Evolutionary conservation across 2,888 invertebrate species (phyloP), one percentile per base, ranked within the genome.

Genomic region (Parnassius glacialis): DNA sequence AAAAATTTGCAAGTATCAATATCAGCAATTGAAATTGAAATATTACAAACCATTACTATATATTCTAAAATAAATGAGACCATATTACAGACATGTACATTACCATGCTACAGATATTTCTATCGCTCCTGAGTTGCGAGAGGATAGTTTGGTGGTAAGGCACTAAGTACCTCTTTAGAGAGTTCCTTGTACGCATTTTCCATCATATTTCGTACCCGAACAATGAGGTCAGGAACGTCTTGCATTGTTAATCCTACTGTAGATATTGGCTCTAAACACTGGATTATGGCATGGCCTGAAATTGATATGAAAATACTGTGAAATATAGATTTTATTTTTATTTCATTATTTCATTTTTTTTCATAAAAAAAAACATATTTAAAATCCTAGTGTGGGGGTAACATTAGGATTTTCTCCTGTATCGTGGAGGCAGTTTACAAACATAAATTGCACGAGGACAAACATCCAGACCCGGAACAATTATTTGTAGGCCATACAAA

Each of bases 211-310:
- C 90, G 86, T 0, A 92, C 89, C 65, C 83, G 85, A 51, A 80
- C 80, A 62, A 92, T 92, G 44, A 93, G 79, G 13, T 85, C 86
- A 1, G 91, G 90, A 1, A 93, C 87, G 67, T 93, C 92, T 1
- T 90, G 85, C 78, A 87, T 83, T 0, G 85, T 88, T 47, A 92
- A 74, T 1, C 92, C 92, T 41, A 76, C 78, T 0, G 93, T 93
- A 0, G 92, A 83, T 42, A 93, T 83, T 11, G 93, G 91, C 34
- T 93, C 92, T 65, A 93, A 75, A 59, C 92, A 92, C 67, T 92
- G 92, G 64, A 93, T 88, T 16, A 93, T 81, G 44, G 91, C 92
- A 69, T 91, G 92, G 61, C 93, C 93, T 93, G 83, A 12, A 58
- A 87, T 60, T 48, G 52, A 51, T 60, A 62, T 48, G 12, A 13